Evolutionary conservation across 2,888 invertebrate species (phyloP), one percentile per base, ranked within the genome.

Genomic region (Autographa gamma): DNA sequence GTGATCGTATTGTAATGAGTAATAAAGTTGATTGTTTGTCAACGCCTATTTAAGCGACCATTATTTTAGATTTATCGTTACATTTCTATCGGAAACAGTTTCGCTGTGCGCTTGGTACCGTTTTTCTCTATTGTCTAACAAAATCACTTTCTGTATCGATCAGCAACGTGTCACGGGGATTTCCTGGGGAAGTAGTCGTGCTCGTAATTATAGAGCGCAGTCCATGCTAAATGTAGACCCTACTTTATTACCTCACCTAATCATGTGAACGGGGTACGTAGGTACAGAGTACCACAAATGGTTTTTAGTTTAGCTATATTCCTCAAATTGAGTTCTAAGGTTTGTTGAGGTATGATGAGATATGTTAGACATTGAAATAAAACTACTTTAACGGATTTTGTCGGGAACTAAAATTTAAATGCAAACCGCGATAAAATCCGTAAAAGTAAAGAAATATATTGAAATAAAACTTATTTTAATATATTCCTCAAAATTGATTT

Each of bases 111-210:
- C 69, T 25, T 60, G 19, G 14, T 2, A 56, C 16, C 19, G 66
- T 25, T 58, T 38, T 5, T 3, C n/a, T 16, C 32, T 8, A 48
- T 48, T 69, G 18, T 63, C 38, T 56, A 41, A 63, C 43, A 60
- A 72, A 65, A 58, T 70, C 59, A 6, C 41, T 48, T 59, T 16
- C 64, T 52, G 63, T 74, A 80, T 76, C 76, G 74, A 83, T 69
- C 66, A 71, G 13, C 43, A 66, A 58, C 64, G 60, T 75, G 82
- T 80, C 80, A 78, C 72, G 66, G 87, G 87, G 74, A 80, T 85
- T 87, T 78, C 88, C 88, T 56, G 61, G 76, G 76, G 63, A 71
- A 74, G 67, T 71, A 32, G 75, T 69, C 75, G 72, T 80, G 74
- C 63, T 48, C 38, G 63, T 80, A 73, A 80, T 80, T 72, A 69